Percentiles rank a stretch among this genome's conserved stretches.
phyloP scores from a whole-genome alignment of 2,113 vertebrate species.

The Chunga burmeisteri region DNA sequence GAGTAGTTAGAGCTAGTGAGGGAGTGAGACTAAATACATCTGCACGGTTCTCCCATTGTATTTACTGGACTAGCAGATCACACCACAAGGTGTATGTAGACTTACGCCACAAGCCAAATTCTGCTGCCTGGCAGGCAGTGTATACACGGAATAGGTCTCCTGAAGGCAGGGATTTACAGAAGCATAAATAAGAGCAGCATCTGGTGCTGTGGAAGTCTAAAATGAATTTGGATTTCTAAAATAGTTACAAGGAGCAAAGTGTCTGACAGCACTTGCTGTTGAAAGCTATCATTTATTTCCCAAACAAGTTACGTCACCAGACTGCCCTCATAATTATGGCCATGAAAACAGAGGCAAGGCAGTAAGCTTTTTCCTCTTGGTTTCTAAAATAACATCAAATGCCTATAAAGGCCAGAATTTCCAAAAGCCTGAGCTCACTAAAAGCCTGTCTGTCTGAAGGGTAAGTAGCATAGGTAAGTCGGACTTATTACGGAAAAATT shows the following conservation, averaged over 20 bases:
- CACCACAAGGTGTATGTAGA: neutral
- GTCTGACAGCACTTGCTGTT: constrained; percentile 12
- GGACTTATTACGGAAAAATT: neutral
- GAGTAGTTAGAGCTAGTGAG: neutral
- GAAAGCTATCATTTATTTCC: constrained; percentile 60
- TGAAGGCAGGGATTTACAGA: neutral
- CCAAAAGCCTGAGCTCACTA: constrained; percentile 19
- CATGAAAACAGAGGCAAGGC: constrained; percentile 39
- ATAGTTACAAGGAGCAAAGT: neutral
- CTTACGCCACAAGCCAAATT: rapidly evolving
- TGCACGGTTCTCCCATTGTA: rapidly evolving
- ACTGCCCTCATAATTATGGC: constrained; percentile 52
- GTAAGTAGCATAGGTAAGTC: neutral
- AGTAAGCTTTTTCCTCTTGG: constrained; percentile 49
- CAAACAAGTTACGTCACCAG: constrained; percentile 34
- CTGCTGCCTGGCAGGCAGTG: neutral
- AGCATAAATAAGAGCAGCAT: constrained; percentile 7
- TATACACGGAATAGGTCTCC: neutral
- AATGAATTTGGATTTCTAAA: constrained; percentile 36
- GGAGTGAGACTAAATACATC: neutral
- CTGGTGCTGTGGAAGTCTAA: neutral
- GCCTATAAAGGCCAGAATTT: constrained; percentile 36
- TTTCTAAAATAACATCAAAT: constrained; percentile 51
- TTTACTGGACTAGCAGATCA: neutral
- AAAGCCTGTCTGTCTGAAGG: neutral